phyloP scores from a whole-genome alignment of 2,888 invertebrate species.

The Trilocha varians region DNA sequence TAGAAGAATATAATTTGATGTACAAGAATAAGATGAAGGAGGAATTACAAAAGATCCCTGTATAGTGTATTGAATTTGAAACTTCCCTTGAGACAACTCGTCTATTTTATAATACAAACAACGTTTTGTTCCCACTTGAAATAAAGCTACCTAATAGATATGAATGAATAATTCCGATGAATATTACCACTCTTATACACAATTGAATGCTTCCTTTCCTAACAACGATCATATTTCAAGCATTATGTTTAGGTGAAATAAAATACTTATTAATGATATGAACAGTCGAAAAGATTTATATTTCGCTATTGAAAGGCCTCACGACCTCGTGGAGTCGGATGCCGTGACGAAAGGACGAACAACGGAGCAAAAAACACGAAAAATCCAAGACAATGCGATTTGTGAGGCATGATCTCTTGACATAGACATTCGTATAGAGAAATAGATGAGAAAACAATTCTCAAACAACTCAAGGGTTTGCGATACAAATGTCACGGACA shows the following conservation, averaged over 20 bases:
- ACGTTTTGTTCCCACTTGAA: too few species aligned
- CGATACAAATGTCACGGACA: conserved; percentile 20
- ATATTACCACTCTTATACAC: neutral
- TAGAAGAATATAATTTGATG: too few species aligned
- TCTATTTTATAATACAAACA: too few species aligned
- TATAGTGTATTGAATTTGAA: too few species aligned
- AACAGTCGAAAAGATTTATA: conserved; percentile 6
- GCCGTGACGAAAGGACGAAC: conserved; percentile 42
- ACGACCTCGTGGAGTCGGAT: conserved; percentile 36
- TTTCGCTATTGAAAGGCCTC: conserved; percentile 28
- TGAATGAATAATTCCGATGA: neutral
- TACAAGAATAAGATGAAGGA: too few species aligned
- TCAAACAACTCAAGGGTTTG: neutral
- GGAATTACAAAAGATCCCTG: too few species aligned
- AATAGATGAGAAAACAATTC: too few species aligned
- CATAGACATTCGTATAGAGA: conserved; percentile 23
- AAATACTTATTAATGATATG: neutral
- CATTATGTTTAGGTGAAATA: neutral
- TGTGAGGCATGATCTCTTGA: conserved; percentile 24
- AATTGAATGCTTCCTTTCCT: neutral
- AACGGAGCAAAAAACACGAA: conserved; percentile 29
- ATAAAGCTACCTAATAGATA: neutral
- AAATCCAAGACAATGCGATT: conserved; percentile 23
- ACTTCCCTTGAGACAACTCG: too few species aligned
- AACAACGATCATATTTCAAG: neutral